A percentile compares a stretch with the other conserved stretches of the same genome.
Evolutionary conservation across 1,140 invertebrate genomes (phyloP).

Genomic region (Microplitis demolitor): DNA sequence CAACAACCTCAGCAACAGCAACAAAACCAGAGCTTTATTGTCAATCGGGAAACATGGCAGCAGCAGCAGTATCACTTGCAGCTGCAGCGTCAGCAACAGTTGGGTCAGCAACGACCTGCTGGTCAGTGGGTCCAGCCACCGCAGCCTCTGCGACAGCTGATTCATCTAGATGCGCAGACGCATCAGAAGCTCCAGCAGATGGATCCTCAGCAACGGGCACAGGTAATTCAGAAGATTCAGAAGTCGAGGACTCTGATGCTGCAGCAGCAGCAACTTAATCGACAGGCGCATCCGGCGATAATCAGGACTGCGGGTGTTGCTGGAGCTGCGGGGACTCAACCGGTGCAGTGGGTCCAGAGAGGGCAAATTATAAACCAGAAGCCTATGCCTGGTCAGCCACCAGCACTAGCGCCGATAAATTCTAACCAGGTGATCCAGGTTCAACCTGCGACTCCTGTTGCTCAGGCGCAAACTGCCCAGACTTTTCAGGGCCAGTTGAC

Average conservation of each 20-base stretch:
- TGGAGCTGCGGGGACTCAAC: slow-evolving; percentile 58
- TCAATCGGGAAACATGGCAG: slow-evolving; percentile 66
- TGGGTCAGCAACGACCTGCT: slow-evolving; percentile 51
- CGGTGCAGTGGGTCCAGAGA: slow-evolving; percentile 60
- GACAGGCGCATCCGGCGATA: slow-evolving; percentile 62
- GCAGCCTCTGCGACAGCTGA: slow-evolving; percentile 67
- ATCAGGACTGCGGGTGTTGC: slow-evolving; percentile 60
- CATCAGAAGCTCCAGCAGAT: slow-evolving; percentile 83
- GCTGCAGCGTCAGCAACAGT: slow-evolving; percentile 54
- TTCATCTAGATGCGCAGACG: slow-evolving; percentile 78
- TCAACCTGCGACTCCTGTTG: slow-evolving; percentile 44
- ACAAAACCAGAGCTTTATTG: slow-evolving; percentile 60
- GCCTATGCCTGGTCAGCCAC: slow-evolving; percentile 56
- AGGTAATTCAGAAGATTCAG: slow-evolving; percentile 78
- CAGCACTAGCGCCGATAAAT: slow-evolving; percentile 55
- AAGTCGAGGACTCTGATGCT: slow-evolving; percentile 68
- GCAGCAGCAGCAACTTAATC: slow-evolving; percentile 60
- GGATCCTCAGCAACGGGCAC: slow-evolving; percentile 75
- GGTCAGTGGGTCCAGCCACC: slow-evolving; percentile 57
- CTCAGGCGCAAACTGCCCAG: slow-evolving; percentile 45
- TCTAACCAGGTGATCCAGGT: slow-evolving; percentile 54
- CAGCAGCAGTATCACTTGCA: slow-evolving; percentile 53
- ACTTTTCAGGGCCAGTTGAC: slow-evolving; percentile 52
- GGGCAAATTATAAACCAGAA: slow-evolving; percentile 59
- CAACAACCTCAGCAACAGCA: slow-evolving; percentile 58